These are phyloP conservation scores for Cataglyphis hispanica DNA, from an alignment of 1,140 invertebrate species.

Conservation along the genomic window DNA sequence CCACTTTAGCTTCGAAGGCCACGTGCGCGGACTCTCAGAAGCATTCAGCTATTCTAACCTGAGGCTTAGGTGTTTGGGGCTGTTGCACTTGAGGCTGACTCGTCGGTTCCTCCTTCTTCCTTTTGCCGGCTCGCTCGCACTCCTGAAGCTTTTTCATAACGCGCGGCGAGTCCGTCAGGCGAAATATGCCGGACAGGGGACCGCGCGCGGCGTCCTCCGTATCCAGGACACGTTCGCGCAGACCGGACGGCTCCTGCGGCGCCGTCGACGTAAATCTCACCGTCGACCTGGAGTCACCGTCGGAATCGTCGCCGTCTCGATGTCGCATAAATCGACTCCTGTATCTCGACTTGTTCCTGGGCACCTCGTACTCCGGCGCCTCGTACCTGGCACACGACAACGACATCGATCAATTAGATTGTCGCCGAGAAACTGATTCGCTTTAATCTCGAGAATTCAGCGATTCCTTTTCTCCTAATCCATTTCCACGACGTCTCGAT, in stretches of 20 bases:
- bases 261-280: constrained; percentile 81
- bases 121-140: constrained; percentile 91
- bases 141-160: constrained; percentile 96
- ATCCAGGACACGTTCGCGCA: constrained; percentile 93
- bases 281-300: constrained; percentile 83
- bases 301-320: constrained; percentile 85
- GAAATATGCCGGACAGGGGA: constrained; percentile 95
- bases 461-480: constrained; percentile 1
- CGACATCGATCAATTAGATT: constrained; percentile 21
- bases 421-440: neutral
- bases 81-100: constrained; percentile 76
- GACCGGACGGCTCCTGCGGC: constrained; percentile 76
- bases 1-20: constrained; percentile 1
- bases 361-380: constrained; percentile 83
- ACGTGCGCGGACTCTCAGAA: neutral
- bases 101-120: constrained; percentile 90
- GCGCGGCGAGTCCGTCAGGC: constrained; percentile 95
- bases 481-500: neutral
- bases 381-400: constrained; percentile 80
- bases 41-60: constrained; percentile 78
- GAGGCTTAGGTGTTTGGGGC: constrained; percentile 87
- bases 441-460: neutral
- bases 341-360: constrained; percentile 86
- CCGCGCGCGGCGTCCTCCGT: constrained; percentile 96
- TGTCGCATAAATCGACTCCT: constrained; percentile 88